Evolutionary conservation across 2,888 invertebrate genomes (phyloP).

Genomic region (Linyphia triangularis): DNA sequence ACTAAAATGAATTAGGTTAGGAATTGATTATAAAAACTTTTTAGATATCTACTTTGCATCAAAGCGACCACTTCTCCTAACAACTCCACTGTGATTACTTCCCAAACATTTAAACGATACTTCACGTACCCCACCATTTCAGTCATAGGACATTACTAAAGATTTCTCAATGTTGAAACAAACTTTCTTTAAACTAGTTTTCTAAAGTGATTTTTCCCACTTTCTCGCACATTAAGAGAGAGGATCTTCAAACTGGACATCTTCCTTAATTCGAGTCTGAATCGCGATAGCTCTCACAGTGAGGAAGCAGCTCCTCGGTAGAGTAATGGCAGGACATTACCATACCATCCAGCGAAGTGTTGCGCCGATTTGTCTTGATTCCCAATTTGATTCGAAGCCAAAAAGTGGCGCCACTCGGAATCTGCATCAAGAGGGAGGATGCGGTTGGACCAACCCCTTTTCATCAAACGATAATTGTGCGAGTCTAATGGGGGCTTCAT

Average conservation of each 20-base stretch:
- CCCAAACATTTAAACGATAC: not conserved
- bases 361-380: conserved; percentile 56
- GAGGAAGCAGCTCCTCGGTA: not conserved
- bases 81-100: not conserved
- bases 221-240: not conserved
- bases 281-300: no score
- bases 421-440: conserved; percentile 39
- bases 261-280: not conserved
- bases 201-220: not conserved
- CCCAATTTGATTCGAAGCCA: conserved; percentile 61
- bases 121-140: not conserved
- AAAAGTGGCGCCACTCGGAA: conserved; percentile 50
- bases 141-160: not conserved
- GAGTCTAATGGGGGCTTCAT: conserved; percentile 63
- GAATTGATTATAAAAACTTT: no score
- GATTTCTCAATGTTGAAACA: no score
- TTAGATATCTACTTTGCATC: no score
- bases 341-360: conserved; percentile 34
- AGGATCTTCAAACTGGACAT: not conserved
- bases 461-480: conserved; percentile 54
- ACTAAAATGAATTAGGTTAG: no score
- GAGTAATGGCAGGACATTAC: conserved; percentile 32
- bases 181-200: not conserved
- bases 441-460: not conserved
- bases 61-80: no score